Base-by-base conservation (phyloP, 2,113 vertebrate species). In the Rhadina sibilatrix region DNA sequence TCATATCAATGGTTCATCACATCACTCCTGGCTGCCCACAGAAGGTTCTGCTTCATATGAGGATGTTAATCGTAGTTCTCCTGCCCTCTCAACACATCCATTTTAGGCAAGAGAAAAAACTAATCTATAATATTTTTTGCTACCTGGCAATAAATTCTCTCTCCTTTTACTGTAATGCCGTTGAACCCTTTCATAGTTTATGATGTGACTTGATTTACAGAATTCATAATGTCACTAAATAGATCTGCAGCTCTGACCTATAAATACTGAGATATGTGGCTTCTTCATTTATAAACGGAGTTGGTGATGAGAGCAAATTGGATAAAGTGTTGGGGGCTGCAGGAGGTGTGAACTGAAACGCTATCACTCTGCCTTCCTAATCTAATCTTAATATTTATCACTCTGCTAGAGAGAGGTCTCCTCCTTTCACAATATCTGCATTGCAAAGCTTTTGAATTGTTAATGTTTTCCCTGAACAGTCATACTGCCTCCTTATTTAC, bases 301-400 rank as follows among this genome's bases (percentile, higher is more conserved):
- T 33, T 63, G 56, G 16, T 80, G 54, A 80, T 83, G 72, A 90
- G 30, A 97, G 28, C 16, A 93, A 94, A 95, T 93, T 82, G 53
- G 46, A 74, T 90, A 13, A 90, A 95, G 25, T 56, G 31, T 81
- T 92, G 71, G 87, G 76, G 83, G 72, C 72, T 89, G 79, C 68
- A 81, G 83, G 40, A 96, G 80, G 56, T 77, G 77, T 84, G 89
- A 91, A 60, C 57, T 64, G 91, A 87, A 91, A 54, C 0, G 0
- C 37, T 81, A 50, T 80, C 60, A 78, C 28, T 66, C 72, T 92
- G 76, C 49, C 76, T 81, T 84, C 57, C 61, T 91, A 68, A 90
- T 92, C 72, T 78, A 90, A 90, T 81, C 33, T 78, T 86, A 70
- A 46, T 89, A 90, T 87, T 94, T 96, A 89, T 92, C 69, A 57